Conservation (phyloP, 2,797 vertebrate genomes). For the Acipenser oxyrinchus region DNA sequence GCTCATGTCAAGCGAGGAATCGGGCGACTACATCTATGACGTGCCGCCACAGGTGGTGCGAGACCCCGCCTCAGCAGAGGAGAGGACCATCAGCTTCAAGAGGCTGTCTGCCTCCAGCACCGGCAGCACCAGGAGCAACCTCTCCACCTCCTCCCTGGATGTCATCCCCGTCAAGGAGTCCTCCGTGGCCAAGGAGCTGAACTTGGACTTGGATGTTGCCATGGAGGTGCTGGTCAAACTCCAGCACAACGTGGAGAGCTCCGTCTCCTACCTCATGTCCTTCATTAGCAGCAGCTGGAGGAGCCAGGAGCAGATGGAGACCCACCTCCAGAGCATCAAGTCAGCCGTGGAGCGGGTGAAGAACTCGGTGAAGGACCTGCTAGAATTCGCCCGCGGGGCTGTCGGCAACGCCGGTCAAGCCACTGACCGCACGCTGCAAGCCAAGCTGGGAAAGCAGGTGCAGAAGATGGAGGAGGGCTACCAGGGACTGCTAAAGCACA, state of each 20-base stretch:
- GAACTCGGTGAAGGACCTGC: constrained; percentile 72
- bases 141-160: constrained; percentile 84
- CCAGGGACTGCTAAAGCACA: constrained; percentile 74
- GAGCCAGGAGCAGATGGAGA: constrained; percentile 71
- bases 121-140: constrained; percentile 84
- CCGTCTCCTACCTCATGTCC: constrained; percentile 85
- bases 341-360: constrained; percentile 69
- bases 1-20: constrained; percentile 31
- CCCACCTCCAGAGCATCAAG: constrained; percentile 59
- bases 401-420: constrained; percentile 80
- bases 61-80: constrained; percentile 59
- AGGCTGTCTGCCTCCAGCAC: constrained; percentile 89
- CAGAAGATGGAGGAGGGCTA: constrained; percentile 95
- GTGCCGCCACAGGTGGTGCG: constrained; percentile 77
- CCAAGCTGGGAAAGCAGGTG: constrained; percentile 83
- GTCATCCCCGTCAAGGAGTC: constrained; percentile 62
- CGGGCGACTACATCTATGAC: constrained; percentile 68
- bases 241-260: constrained; percentile 70
- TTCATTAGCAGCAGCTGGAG: constrained; percentile 79
- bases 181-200: constrained; percentile 49
- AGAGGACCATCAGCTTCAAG: constrained; percentile 64
- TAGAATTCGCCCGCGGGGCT: constrained; percentile 82
- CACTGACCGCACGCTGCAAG: constrained; percentile 80
- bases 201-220: constrained; percentile 82
- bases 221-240: constrained; percentile 85